These are phyloP conservation scores for Hypsibius dujardini DNA, from an alignment of 1,140 invertebrate species.

Conservation along the genomic window DNA sequence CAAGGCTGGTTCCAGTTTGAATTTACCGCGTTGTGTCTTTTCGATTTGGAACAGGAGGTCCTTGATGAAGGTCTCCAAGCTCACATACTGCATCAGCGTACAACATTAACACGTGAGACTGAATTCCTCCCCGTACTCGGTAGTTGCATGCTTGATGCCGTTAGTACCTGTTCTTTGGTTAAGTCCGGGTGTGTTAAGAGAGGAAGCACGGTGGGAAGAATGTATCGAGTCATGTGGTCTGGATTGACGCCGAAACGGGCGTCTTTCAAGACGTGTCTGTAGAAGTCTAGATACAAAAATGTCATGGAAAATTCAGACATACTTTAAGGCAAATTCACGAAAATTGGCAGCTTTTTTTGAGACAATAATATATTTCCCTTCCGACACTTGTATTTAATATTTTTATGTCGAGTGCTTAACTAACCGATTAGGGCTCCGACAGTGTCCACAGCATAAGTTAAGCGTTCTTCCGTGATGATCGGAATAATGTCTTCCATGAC, in stretches of 20 bases:
- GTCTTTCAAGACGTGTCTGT: constrained; percentile 12
- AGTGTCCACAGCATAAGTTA: neutral
- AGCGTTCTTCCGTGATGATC: constrained; percentile 51
- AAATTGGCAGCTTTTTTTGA: no score
- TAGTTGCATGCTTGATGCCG: neutral
- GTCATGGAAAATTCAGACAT: neutral
- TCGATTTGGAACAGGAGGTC: neutral
- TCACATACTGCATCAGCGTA: neutral
- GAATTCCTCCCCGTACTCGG: neutral
- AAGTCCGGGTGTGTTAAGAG: constrained; percentile 4
- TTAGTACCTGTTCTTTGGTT: neutral
- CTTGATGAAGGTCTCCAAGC: neutral
- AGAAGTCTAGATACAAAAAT: neutral
- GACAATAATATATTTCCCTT: no score
- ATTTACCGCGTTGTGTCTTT: neutral
- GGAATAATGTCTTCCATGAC: constrained; percentile 82
- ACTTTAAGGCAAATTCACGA: no score
- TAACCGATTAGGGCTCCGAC: neutral
- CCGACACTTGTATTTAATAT: no score
- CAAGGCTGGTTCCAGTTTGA: neutral
- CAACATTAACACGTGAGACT: neutral
- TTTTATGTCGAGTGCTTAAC: no score
- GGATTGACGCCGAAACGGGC: neutral
- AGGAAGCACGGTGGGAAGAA: neutral
- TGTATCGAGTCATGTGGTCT: neutral